phyloP scores from a whole-genome alignment of 2,113 vertebrate genomes.

The Spea multiplicata region DNA sequence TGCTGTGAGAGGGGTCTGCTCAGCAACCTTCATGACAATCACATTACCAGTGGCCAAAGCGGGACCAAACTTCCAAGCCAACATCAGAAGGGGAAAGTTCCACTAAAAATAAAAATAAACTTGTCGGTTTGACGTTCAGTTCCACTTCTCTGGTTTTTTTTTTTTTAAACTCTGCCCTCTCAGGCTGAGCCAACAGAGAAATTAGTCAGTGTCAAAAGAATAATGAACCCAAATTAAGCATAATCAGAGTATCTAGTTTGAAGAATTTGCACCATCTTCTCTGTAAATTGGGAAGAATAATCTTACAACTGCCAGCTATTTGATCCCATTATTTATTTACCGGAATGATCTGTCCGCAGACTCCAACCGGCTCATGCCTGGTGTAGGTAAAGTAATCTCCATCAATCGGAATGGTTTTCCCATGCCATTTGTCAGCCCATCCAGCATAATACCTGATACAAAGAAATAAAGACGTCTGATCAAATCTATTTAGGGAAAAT shows the following conservation, averaged over 20 bases:
- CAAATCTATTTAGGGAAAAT: too few relatives aligned
- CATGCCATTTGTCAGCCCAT: slow-evolving; percentile 85
- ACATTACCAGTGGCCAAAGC: slow-evolving; percentile 53
- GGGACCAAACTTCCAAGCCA: slow-evolving; percentile 52
- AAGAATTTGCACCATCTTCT: too few relatives aligned
- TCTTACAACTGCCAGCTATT: too few relatives aligned
- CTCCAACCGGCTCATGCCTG: slow-evolving; percentile 76
- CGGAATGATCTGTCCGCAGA: slow-evolving; percentile 84
- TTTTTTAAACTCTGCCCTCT: too few relatives aligned
- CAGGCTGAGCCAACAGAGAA: too few relatives aligned
- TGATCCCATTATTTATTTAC: slow-evolving; percentile 49
- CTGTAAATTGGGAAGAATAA: too few relatives aligned
- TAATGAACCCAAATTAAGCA: too few relatives aligned
- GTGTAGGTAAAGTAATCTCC: slow-evolving; percentile 83
- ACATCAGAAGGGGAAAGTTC: slow-evolving; percentile 59
- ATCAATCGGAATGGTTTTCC: slow-evolving; percentile 82
- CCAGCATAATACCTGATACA: slow-evolving; percentile 76
- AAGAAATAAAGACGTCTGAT: neutral
- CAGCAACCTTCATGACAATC: slow-evolving; percentile 56
- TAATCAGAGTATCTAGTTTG: too few relatives aligned
- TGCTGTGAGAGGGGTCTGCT: slow-evolving; percentile 57
- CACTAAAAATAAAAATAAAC: slow-evolving; percentile 35
- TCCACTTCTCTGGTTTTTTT: too few relatives aligned
- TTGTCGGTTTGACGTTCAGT: neutral
- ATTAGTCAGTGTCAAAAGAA: too few relatives aligned